Evolutionary conservation across 64 coral and sea anemone species (phyloP).

Genomic region (Montipora sp.): DNA sequence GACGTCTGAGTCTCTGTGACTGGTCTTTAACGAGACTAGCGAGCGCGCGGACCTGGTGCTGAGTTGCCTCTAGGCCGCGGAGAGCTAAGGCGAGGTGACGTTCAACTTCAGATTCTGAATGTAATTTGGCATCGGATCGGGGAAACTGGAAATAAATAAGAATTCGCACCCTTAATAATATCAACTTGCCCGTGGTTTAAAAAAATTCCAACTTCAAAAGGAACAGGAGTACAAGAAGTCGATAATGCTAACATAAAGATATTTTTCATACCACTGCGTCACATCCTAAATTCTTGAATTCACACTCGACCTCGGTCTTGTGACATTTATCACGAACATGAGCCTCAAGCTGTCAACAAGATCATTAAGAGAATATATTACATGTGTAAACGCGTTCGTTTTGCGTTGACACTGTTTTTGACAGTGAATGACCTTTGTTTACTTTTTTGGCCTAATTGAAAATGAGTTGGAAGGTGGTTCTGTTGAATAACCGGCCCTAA

Average conservation of each 20-base stretch:
- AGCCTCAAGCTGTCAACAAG: conserved; percentile 7
- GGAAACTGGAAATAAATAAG: conserved; percentile 3
- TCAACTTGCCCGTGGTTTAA: too few species aligned
- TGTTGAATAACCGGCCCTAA: too few species aligned
- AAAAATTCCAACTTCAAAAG: not conserved
- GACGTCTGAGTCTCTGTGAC: not conserved
- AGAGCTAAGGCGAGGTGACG: conserved; percentile 15
- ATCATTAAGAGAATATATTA: not conserved
- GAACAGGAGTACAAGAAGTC: not conserved
- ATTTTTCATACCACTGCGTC: conserved; percentile 1
- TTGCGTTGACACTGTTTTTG: too few species aligned
- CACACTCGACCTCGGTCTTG: conserved; percentile 11
- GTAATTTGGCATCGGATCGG: not conserved
- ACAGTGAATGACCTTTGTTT: too few species aligned
- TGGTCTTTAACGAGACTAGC: not conserved
- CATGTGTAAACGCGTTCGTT: too few species aligned
- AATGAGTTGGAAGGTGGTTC: too few species aligned
- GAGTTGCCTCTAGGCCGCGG: conserved; percentile 17
- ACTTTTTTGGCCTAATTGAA: too few species aligned
- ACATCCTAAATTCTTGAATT: conserved; percentile 35
- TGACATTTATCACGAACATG: conserved; percentile 15
- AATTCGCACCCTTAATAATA: too few species aligned
- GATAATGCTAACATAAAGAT: not conserved
- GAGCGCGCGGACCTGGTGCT: conserved; percentile 6
- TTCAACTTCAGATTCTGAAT: conserved; percentile 15